Evolutionary conservation across 2,113 vertebrate species (phyloP).

Genomic region (Urocitellus parryii): DNA sequence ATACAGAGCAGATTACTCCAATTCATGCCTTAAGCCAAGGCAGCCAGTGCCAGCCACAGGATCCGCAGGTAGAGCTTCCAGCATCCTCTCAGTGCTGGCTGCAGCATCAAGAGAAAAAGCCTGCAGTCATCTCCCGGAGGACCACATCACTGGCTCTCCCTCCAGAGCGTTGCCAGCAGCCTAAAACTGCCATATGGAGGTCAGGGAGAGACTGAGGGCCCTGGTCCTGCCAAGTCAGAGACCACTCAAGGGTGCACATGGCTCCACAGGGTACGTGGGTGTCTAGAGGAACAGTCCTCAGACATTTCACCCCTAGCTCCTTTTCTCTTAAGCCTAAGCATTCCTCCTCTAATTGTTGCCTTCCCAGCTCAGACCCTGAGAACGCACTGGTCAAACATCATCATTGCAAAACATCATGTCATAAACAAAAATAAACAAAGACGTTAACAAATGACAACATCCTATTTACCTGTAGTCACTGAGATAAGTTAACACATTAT

Average conservation of each 20-base stretch:
- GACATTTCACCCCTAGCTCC: not conserved
- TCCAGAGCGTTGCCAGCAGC: not conserved
- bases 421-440: slow-evolving; percentile 24
- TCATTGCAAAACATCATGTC: slow-evolving; percentile 13
- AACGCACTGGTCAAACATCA: not conserved
- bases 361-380: not conserved
- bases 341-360: not conserved
- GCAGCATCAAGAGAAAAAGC: slow-evolving; percentile 17
- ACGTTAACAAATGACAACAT: not conserved
- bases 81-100: not conserved
- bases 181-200: not conserved
- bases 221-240: not conserved
- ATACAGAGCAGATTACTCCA: not conserved
- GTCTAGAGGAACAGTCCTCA: not conserved
- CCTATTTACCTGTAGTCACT: not conserved
- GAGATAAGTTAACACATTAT: not conserved
- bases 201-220: not conserved
- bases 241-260: not conserved
- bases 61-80: slow-evolving; percentile 13
- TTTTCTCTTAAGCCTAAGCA: not conserved
- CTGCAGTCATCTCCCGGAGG: not conserved
- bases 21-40: not conserved
- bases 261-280: not conserved
- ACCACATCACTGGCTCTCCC: not conserved
- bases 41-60: not conserved